Base-by-base conservation (phyloP, 2,888 invertebrate species). In the Metalampra italica region DNA sequence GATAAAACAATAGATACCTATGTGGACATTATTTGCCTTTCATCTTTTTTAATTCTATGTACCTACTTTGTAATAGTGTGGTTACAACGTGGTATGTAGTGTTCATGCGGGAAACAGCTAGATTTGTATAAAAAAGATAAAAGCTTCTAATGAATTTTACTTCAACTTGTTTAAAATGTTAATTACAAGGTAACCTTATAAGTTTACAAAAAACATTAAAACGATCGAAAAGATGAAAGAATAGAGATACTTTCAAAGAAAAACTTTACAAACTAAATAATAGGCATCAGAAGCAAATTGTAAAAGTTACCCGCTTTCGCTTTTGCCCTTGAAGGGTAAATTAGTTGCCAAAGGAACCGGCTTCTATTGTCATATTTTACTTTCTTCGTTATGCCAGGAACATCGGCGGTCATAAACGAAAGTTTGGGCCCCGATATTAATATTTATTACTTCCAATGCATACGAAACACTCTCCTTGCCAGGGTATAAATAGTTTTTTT, bases 401-500 rank as follows among this genome's bases (percentile, higher is more conserved):
- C 65, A 71, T 69, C 64, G 68, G 49, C 47, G 55, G 62, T 74
- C 72, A 75, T 78, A 81, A 81, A 78, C 71, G 73, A 82, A 85
- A 85, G 68, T 82, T 83, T 62, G 67, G 62, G 54, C 56, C 52
- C 55, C 68, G 57, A 75, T 84, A 86, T 83, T 85, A 84, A 82
- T 82, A 86, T 86, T 86, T 85, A 88, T 81, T 76, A 69, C 78
- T 68, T 67, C 57, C 68, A 73, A 75, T 75, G 70, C 75, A 72
- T 72, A 74, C 67, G 65, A 68, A 78, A 80, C 76, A 81, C 76
- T 82, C 78, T 80, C 75, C 71, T 71, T 71, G 59, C 61, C 57
- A 63, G 66, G 70, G 77, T 84, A 87, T 81, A 85, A 87, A 87
- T 87, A 85, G 82, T 63, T 76, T 81, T 82, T 22, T 82, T 81